Evolutionary conservation across 2,888 invertebrate species (phyloP).

Genomic region (Tubiluchus corallicola): DNA sequence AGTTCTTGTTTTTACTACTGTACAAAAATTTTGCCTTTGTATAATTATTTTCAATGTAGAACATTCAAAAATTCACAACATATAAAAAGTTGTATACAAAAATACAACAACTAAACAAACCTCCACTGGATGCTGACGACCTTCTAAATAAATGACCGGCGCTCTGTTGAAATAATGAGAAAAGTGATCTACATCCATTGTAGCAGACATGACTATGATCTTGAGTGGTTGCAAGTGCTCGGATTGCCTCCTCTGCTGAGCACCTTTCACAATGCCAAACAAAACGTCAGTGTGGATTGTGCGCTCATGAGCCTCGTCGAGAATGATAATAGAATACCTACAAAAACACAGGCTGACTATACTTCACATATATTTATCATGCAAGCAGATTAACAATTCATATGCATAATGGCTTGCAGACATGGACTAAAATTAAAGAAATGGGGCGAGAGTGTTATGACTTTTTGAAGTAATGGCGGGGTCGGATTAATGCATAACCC

Average conservation of each 20-base stretch:
- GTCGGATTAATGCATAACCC: too few species aligned
- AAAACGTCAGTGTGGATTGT: constrained; percentile 83
- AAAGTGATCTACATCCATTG: constrained; percentile 88
- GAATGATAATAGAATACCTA: constrained; percentile 60
- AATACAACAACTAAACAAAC: constrained; percentile 21
- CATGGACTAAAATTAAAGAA: too few species aligned
- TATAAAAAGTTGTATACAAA: not conserved
- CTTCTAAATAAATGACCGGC: constrained; percentile 70
- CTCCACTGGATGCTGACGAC: constrained; percentile 53
- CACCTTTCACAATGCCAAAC: constrained; percentile 74
- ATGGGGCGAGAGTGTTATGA: too few species aligned
- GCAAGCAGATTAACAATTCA: too few species aligned
- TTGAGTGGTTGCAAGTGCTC: constrained; percentile 38
- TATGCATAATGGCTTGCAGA: too few species aligned
- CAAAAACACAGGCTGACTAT: too few species aligned
- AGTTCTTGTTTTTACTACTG: too few species aligned
- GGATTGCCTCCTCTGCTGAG: constrained; percentile 48
- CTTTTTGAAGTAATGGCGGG: too few species aligned
- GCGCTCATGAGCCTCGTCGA: constrained; percentile 90
- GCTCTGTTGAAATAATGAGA: constrained; percentile 68
- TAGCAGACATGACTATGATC: constrained; percentile 80
- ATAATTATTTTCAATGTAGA: too few species aligned
- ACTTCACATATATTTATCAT: too few species aligned
- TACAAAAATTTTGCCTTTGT: too few species aligned
- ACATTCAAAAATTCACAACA: too few species aligned